Conservation (phyloP, 2,113 vertebrate species). For the Cyrtonyx montezumae region DNA sequence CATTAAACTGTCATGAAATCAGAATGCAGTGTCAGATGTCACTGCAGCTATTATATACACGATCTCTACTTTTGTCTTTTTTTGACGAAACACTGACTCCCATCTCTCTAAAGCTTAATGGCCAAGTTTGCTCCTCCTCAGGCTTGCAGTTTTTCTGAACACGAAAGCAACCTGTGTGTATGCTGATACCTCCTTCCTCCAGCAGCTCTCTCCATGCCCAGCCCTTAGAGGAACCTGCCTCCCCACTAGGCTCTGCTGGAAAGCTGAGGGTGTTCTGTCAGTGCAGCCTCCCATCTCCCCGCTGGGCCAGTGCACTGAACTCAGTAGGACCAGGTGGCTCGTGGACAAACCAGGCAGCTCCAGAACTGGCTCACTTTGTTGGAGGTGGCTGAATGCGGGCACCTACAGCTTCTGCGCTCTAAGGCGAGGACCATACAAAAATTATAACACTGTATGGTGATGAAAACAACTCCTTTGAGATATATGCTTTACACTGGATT, state of each 20-base stretch:
- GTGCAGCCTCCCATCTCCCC: background rate
- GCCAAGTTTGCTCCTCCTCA: constrained; percentile 9
- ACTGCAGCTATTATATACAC: constrained; percentile 62
- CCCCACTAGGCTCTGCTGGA: background rate
- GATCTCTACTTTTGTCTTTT: background rate
- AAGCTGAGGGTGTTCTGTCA: background rate
- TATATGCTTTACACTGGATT: constrained; percentile 71
- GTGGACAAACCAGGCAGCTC: background rate
- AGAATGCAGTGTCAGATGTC: constrained; percentile 36
- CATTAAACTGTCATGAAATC: constrained; percentile 47
- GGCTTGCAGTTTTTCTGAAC: background rate
- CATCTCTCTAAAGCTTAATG: background rate
- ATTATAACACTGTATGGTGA: constrained; percentile 53
- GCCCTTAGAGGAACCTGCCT: background rate
- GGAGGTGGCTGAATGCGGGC: background rate
- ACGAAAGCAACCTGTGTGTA: background rate
- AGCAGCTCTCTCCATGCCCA: background rate
- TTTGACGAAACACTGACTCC: constrained; percentile 48
- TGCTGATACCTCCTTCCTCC: background rate
- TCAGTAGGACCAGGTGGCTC: background rate
- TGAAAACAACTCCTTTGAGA: constrained; percentile 69
- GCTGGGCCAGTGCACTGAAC: background rate
- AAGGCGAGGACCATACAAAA: constrained; percentile 70
- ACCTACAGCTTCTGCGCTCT: constrained; percentile 55
- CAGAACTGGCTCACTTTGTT: background rate